Base-by-base conservation (phyloP, 2,113 vertebrate species). In the Pungitius pungitius region DNA sequence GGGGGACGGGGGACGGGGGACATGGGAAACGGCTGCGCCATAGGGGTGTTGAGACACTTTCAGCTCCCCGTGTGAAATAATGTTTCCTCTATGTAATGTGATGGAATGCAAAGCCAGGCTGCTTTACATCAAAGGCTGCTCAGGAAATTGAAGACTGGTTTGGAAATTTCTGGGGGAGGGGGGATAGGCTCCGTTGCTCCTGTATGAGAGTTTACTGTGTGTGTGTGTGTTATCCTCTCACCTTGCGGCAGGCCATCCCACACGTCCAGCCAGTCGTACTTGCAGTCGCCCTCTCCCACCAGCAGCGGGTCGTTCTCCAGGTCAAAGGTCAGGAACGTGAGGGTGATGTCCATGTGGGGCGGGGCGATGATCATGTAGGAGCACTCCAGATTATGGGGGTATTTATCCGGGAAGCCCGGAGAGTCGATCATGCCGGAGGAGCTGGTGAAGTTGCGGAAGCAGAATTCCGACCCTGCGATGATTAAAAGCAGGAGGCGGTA, bases 221-320 rank as follows among this genome's bases (percentile, higher is more conserved):
- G 57, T 30, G 42, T 40, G 40, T 43, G 22, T 1, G 8, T 17
- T 15, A 26, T 17, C 15, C 8, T 0, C 95, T 96, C 91, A 99
- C 98, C 97, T 77, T 97, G 95, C 0, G 97, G 97, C 82, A 99
- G 94, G 7, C 97, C 97, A 0, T 99, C 98, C 97, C 98, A 99
- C 90, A 99, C 96, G 75, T 98, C 97, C 87, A 99, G 94, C 96
- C 96, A 99, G 85, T 99, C 98, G 0, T 99, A 99, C 84, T 98
- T 98, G 95, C 98, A 99, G 85, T 98, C 97, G 51, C 96, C 96
- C 85, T 98, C 97, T 17, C 95, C 96, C 0, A 95, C 90, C 91
- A 96, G 94, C 87, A 99, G 89, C 14, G 98, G 98, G 90, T 99
- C 98, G 0, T 98, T 96, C 91, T 99, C 97, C 0, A 99, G 95